Evolutionary conservation across 2,113 vertebrate species (phyloP), one percentile per base, ranked within the genome.

Genomic region (Gavialis gangeticus): DNA sequence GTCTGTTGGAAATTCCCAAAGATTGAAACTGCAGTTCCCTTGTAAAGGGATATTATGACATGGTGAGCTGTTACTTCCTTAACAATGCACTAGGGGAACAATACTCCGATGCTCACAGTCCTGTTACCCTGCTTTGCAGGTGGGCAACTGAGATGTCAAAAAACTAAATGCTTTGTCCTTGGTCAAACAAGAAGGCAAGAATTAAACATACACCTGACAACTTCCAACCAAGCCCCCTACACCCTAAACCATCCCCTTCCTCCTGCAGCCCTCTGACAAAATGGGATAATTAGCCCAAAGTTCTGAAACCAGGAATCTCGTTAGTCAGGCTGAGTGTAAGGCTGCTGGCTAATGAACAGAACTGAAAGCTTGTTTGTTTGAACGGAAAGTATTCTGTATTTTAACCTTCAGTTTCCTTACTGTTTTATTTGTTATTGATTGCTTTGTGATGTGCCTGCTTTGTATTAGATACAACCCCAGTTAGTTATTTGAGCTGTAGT

Each of bases 231-330:
- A 46, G n/a, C 54, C 85, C 15, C 58, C n/a, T 3, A 24, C 0
- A 4, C 76, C 34, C 13, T 16, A 21, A 19, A 5, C 3, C 37
- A 1, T 67, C 37, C 76, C 14, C 60, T 30, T 8, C 73, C 18
- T 46, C 18, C 18, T 67, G 4, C 19, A 71, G n/a, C 1, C 3
- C 9, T 54, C 0, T 0, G 12, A 62, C 30, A 2, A 0, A 17
- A 34, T 4, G 28, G 10, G 30, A 1, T 0, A 25, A 3, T 5
- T 46, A 9, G 1, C 0, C 24, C 57, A 2, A 82, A 18, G 3
- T 27, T 85, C 4, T 63, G 60, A 58, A 11, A 6, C 1, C 27
- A 1, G 56, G 19, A 16, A n/a, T 75, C 11, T 76, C 0, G 14
- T 17, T 30, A 80, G 3, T 64, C 5, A 2, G 28, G 3, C 5